phyloP scores from a whole-genome alignment of 1,140 invertebrate species.

The Zaprionus inermis region DNA sequence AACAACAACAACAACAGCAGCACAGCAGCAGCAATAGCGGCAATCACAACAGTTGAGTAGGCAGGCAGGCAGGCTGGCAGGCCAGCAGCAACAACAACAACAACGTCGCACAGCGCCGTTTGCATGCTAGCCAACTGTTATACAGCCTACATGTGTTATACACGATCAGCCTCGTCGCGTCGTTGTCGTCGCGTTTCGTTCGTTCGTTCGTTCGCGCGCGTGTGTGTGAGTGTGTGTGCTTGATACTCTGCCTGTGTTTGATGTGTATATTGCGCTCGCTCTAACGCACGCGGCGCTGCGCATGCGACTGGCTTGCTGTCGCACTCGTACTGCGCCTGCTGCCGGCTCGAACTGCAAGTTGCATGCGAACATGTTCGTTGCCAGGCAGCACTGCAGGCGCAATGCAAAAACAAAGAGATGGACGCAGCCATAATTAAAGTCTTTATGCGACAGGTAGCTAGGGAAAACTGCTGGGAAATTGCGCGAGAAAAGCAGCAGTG shows the following conservation, averaged over 20 bases:
- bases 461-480: constrained; percentile 64
- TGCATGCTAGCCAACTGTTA: constrained; percentile 74
- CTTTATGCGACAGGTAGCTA: constrained; percentile 29
- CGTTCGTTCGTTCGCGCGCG: constrained; percentile 21
- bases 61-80: constrained; percentile 6
- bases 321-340: not conserved
- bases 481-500: constrained; percentile 34
- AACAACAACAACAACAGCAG: constrained; percentile 44
- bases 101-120: constrained; percentile 25
- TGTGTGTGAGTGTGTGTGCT: constrained; percentile 27
- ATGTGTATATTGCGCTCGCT: constrained; percentile 75
- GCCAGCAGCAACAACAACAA: constrained; percentile 25
- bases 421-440: constrained; percentile 62
- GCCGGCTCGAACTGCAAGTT: constrained; percentile 52
- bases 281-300: constrained; percentile 11
- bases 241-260: constrained; percentile 31
- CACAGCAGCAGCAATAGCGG: constrained; percentile 20
- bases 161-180: constrained; percentile 34
- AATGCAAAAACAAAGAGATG: constrained; percentile 41
- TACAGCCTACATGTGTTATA: constrained; percentile 69
- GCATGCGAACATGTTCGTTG: constrained; percentile 51
- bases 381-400: constrained; percentile 16
- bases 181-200: not conserved
- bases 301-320: constrained; percentile 25
- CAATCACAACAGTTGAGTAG: constrained; percentile 18